Conservation (phyloP, 2,797 vertebrate genomes). For the Pteropus rufus region DNA sequence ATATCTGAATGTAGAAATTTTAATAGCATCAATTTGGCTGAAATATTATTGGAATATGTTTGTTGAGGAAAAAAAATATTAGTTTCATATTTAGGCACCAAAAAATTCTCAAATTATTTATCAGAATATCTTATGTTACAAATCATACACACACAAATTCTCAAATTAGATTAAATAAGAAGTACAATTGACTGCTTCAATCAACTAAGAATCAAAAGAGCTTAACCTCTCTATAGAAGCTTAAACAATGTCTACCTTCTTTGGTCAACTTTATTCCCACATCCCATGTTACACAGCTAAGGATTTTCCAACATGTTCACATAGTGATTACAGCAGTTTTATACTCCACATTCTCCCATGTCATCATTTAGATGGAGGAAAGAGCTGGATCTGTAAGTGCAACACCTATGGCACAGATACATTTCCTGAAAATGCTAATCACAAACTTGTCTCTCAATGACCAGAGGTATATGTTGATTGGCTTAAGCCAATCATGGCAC, state of each 20-base stretch:
- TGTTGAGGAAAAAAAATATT: not conserved
- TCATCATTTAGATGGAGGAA: not conserved
- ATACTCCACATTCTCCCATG: not conserved
- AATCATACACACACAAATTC: not conserved
- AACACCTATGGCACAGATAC: not conserved
- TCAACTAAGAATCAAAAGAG: not conserved
- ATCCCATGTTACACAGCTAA: not conserved
- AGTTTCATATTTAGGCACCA: not conserved
- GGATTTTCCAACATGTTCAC: accelerated
- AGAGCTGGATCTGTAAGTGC: not conserved
- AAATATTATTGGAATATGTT: not conserved
- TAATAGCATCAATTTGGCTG: not conserved
- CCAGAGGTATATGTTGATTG: not conserved
- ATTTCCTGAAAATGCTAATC: not conserved
- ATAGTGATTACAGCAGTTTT: not conserved
- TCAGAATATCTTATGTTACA: not conserved
- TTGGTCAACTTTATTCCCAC: not conserved
- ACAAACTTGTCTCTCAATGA: not conserved
- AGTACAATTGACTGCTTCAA: not conserved
- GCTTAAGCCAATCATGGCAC: not conserved
- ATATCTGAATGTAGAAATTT: not conserved
- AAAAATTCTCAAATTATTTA: not conserved
- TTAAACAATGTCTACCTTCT: not conserved
- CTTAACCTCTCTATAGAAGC: not conserved
- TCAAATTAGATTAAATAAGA: not conserved